Conservation (phyloP, 2,113 vertebrate genomes). For the Erythrolamprus reginae region DNA sequence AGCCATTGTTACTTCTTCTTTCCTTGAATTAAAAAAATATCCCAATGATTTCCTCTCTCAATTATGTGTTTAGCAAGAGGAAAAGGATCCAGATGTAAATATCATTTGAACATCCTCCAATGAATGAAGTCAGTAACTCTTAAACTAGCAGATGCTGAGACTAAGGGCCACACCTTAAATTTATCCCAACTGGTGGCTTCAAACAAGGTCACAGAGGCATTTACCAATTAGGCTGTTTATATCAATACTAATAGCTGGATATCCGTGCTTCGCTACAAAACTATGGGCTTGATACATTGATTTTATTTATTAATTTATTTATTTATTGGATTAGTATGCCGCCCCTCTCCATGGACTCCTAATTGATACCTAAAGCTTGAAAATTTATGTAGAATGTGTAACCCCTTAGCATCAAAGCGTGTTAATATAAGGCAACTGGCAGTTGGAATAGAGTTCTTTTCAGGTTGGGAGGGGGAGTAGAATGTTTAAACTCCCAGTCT, state of each 20-base stretch:
- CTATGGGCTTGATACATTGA: too few species aligned
- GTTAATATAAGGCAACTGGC: too few species aligned
- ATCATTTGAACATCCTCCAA: background rate
- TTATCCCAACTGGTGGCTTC: constrained; percentile 26
- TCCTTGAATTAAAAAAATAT: background rate
- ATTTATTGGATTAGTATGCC: too few species aligned
- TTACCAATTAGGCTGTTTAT: background rate
- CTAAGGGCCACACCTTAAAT: background rate
- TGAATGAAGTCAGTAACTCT: rapidly evolving
- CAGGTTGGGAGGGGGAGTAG: too few species aligned
- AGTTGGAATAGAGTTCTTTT: too few species aligned
- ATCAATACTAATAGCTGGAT: background rate
- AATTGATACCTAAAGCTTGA: too few species aligned
- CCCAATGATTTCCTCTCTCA: background rate
- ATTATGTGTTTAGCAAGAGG: background rate
- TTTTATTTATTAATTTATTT: too few species aligned
- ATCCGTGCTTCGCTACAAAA: too few species aligned
- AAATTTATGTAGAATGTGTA: too few species aligned
- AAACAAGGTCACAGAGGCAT: constrained; percentile 23
- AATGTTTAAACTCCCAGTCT: too few species aligned
- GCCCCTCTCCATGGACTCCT: too few species aligned
- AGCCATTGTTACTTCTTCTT: background rate
- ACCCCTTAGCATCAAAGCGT: too few species aligned
- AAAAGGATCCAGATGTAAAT: rapidly evolving
- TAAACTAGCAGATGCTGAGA: constrained; percentile 1